Conservation (phyloP, 2,113 vertebrate genomes). For the Callipepla squamata region DNA sequence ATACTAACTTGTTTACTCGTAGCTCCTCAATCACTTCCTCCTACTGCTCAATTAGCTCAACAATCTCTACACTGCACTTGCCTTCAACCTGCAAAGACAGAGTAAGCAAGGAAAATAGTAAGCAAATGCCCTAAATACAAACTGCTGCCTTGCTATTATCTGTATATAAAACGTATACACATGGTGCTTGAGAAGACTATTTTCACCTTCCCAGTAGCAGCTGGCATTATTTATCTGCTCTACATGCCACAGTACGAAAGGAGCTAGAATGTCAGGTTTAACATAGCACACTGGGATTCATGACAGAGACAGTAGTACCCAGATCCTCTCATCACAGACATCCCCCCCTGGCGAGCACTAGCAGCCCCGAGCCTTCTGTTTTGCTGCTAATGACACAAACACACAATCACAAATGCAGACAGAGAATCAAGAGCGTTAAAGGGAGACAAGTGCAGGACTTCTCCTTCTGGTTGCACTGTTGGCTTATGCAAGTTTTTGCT, state of each 20-base stretch:
- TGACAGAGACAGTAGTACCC: not conserved
- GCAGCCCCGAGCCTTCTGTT: not conserved
- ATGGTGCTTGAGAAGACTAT: not conserved
- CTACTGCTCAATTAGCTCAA: not conserved
- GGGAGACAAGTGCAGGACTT: not conserved
- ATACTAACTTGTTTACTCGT: slow-evolving; percentile 8
- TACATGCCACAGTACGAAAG: not conserved
- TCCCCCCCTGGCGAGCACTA: not conserved
- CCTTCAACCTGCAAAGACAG: not conserved
- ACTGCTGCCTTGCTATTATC: not conserved
- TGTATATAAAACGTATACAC: not conserved
- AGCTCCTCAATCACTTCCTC: not conserved
- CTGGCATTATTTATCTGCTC: not conserved
- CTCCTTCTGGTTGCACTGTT: not conserved
- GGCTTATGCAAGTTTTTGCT: not conserved
- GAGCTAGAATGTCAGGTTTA: not conserved
- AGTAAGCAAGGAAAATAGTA: not conserved
- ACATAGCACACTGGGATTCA: not conserved
- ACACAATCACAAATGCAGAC: not conserved
- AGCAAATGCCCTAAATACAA: not conserved
- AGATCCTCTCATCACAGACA: not conserved
- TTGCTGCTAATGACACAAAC: not conserved
- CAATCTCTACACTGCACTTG: not conserved
- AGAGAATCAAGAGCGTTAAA: not conserved
- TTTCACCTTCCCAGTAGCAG: not conserved